Evolutionary conservation across 2,888 invertebrate genomes (phyloP).

Genomic region (Leptodirus hochenwartii): DNA sequence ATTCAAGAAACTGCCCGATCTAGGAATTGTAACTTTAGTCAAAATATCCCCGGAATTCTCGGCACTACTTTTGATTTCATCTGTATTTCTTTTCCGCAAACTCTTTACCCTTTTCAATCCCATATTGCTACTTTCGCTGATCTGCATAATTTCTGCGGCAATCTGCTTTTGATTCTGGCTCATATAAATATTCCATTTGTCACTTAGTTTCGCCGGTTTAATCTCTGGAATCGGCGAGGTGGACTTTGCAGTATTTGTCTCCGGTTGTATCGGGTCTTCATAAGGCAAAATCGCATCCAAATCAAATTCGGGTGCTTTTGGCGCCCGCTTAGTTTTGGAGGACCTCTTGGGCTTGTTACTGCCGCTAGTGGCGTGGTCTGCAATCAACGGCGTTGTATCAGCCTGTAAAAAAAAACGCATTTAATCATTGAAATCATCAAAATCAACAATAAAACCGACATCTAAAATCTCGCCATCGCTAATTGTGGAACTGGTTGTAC

Average conservation of each 20-base stretch:
- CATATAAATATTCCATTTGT: constrained; percentile 31
- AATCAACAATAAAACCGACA: constrained; percentile 10
- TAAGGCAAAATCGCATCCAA: constrained; percentile 26
- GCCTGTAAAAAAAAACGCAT: constrained; percentile 15
- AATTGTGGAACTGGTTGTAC: constrained; percentile 34
- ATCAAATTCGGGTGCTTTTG: constrained; percentile 30
- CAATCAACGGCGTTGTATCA: constrained; percentile 22
- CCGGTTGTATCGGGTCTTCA: constrained; percentile 19
- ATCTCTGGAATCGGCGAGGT: constrained; percentile 35
- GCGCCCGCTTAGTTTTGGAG: constrained; percentile 33
- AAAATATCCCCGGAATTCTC: constrained; percentile 60
- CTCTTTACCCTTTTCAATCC: constrained; percentile 30
- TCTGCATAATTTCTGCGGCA: constrained; percentile 27
- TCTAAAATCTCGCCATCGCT: constrained; percentile 11
- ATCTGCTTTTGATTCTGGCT: constrained; percentile 31
- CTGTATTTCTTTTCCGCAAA: constrained; percentile 20
- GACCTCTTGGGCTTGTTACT: constrained; percentile 31
- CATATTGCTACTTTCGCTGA: constrained; percentile 22
- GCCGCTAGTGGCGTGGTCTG: constrained; percentile 30
- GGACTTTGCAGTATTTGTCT: constrained; percentile 11
- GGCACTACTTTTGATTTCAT: constrained; percentile 22
- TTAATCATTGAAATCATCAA: background rate
- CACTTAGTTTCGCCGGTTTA: constrained; percentile 33
- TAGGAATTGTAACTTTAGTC: constrained; percentile 71
- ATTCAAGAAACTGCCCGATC: constrained; percentile 71